Percentiles rank a stretch among this genome's conserved stretches.
Evolutionary conservation across 2,888 invertebrate genomes (phyloP).

Genomic region (Erebia palarica): DNA sequence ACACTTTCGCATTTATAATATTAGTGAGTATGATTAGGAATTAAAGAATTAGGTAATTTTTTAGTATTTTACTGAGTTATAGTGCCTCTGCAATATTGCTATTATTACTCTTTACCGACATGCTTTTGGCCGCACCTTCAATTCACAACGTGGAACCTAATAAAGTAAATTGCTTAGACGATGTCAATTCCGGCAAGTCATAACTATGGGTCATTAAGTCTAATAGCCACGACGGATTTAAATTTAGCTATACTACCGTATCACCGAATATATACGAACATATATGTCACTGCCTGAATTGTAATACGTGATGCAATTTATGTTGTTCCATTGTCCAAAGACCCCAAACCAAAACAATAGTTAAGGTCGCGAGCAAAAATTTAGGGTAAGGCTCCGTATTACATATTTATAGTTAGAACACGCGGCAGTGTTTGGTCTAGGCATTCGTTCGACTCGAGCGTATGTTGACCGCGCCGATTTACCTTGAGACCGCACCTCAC

Average conservation of each 20-base stretch:
- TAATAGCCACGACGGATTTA: constrained; percentile 8
- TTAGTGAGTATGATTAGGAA: not conserved
- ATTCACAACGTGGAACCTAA: constrained; percentile 1
- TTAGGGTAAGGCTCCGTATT: constrained; percentile 46
- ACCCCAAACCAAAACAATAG: constrained; percentile 49
- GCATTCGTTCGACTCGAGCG: constrained; percentile 68
- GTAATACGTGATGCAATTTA: constrained; percentile 38
- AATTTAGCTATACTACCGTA: not conserved
- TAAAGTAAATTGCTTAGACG: constrained; percentile 5
- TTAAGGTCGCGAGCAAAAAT: constrained; percentile 53
- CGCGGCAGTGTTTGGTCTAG: constrained; percentile 76
- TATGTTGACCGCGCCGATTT: constrained; percentile 77
- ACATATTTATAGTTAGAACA: constrained; percentile 66
- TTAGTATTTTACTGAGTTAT: not conserved
- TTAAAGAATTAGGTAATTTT: not conserved
- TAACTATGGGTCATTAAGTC: constrained; percentile 15
- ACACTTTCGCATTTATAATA: not conserved
- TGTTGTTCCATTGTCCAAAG: constrained; percentile 44
- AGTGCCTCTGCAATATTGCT: not conserved
- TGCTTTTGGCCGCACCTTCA: not conserved
- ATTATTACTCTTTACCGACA: not conserved
- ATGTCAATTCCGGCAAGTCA: constrained; percentile 12
- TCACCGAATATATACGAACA: not conserved
- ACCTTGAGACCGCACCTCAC: constrained; percentile 78
- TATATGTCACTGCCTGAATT: not conserved